A percentile compares a stretch with the other conserved stretches of the same genome.
These are phyloP conservation scores for Macroramphosus scolopax DNA, from an alignment of 2,797 vertebrate species.

Conservation along the genomic window DNA sequence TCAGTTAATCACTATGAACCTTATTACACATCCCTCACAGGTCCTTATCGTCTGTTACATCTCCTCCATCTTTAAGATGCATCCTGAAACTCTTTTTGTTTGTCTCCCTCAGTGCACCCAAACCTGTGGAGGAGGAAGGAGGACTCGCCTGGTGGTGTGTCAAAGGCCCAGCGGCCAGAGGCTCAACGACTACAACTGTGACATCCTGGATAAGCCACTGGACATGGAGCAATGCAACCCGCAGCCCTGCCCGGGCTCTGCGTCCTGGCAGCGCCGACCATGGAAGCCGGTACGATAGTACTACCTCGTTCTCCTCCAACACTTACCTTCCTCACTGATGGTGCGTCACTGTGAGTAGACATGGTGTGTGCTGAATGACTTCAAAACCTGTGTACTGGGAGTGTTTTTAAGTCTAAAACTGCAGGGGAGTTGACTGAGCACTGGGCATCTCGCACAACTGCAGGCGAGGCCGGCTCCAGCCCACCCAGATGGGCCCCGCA, in stretches of 20 bases:
- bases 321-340: conserved; percentile 47
- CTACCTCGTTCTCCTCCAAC: conserved; percentile 43
- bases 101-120: conserved; percentile 83
- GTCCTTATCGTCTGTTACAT: too few relatives aligned
- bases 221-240: conserved; percentile 85
- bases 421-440: conserved; percentile 29
- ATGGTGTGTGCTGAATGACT: conserved; percentile 52
- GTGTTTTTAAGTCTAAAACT: conserved; percentile 44
- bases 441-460: conserved; percentile 34
- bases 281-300: conserved; percentile 97
- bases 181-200: conserved; percentile 89
- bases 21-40: too few relatives aligned
- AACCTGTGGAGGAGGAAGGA: conserved; percentile 88
- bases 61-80: too few relatives aligned
- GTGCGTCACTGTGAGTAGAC: conserved; percentile 62
- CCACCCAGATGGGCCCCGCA: conserved; percentile 55
- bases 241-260: conserved; percentile 86
- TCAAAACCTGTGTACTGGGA: conserved; percentile 42
- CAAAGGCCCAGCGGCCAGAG: conserved; percentile 86
- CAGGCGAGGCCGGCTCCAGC: conserved; percentile 38
- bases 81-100: neutral
- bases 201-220: conserved; percentile 87
- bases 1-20: too few relatives aligned
- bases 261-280: conserved; percentile 89
- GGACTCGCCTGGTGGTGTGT: conserved; percentile 90